Base-by-base conservation (phyloP, 2,888 invertebrate species). In the Abrostola triplasia region DNA sequence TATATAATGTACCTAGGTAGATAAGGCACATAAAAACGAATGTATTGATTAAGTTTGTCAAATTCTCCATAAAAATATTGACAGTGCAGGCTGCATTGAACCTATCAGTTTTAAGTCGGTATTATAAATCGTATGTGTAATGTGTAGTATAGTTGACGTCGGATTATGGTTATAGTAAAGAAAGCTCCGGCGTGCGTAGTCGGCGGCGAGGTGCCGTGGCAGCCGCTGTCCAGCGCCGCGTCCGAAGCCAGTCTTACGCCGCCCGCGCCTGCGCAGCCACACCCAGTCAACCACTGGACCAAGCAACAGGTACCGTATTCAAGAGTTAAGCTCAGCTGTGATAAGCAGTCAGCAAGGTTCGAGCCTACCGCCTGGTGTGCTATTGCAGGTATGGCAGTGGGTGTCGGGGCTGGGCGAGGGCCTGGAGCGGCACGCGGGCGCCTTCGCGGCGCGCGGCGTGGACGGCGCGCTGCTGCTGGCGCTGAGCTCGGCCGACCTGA, bases 301-400 rank as follows among this genome's bases (percentile, higher is more conserved):
- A 96, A 96, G 84, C 96, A 96, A 82, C 96, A 96, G 95, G 97
- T 78, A 67, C 0, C 8, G 36, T 4, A 13, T 6, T 11, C 5
- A 6, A 12, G 12, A 7, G n/a, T 37, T 49, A 37, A 0, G 47
- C 0, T 47, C 10, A 24, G 9, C 11, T 1, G 6, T n/a, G 13
- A 5, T 10, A 11, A 49, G 5, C 10, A 7, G n/a, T 35, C 5
- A 41, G n/a, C 12, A n/a, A 44, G 47, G n/a, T n/a, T n/a, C n/a
- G n/a, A n/a, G n/a, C n/a, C n/a, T n/a, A n/a, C n/a, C n/a, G n/a
- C n/a, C n/a, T n/a, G n/a, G n/a, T n/a, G n/a, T n/a, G n/a, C n/a
- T n/a, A n/a, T n/a, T n/a, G n/a, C n/a, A 98, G 97, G 98, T 99
- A 58, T 98, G 98, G 91, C 98, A 98, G 90, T 99, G 99, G 99